Base-by-base conservation (phyloP, 2,113 vertebrate species). In the Clinocottus analis region DNA sequence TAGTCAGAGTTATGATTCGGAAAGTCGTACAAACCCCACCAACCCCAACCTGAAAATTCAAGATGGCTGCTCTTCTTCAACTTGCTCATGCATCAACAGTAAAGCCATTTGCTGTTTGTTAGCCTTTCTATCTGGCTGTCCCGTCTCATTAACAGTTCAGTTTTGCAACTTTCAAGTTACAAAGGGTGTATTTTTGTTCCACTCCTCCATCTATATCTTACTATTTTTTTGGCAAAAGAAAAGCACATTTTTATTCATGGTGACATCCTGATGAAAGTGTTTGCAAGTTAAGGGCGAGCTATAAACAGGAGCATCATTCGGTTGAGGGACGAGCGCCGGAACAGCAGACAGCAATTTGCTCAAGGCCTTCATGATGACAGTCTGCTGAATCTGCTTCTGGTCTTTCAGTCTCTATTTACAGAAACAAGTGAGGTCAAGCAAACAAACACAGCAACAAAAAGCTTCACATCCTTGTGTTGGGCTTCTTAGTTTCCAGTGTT, bases 391-490 rank as follows among this genome's bases (percentile, higher is more conserved):
- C n/a, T 67, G 41, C 56, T 37, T 68, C 55, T 58, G 60, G 53
- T 74, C 55, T 53, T 11, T 61, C 19, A 35, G 43, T 63, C 65
- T 77, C 60, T 73, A 49, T 71, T 79, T 85, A 79, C 67, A 76
- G n/a, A 75, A 6, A 56, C 27, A 19, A 72, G 64, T 60, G 82
- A 84, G 25, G 79, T 75, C 17, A 37, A 80, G 59, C 71, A 76
- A 75, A 83, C 71, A 89, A 77, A 79, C 81, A 72, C 47, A 33
- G 17, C 27, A 58, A 75, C 72, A 75, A 79, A 31, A 65, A 75
- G 75, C 64, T 35, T 70, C 39, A n/a, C 49, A 61, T 60, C 35
- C 43, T 13, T 21, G 64, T 45, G 62, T 62, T 23, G 21, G 35
- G 59, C 58, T 19, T 59, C 75, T 77, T 13, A 27, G 49, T 74